These are phyloP conservation scores for Parazoanthus darwini DNA, from an alignment of 92 coral and sea anemone genomes.

Conservation along the genomic window DNA sequence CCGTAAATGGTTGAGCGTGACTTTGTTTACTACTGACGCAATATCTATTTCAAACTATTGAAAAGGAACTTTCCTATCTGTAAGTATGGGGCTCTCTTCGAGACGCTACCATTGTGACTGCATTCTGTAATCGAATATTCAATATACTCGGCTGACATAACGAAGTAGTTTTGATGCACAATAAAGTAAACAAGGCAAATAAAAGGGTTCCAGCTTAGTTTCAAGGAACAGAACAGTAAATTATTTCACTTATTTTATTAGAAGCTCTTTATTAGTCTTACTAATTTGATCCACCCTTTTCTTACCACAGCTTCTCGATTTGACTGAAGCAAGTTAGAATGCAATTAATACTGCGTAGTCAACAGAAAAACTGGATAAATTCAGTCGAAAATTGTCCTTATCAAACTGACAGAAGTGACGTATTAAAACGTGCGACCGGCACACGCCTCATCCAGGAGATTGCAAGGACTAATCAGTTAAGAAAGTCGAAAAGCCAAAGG, in stretches of 20 bases:
- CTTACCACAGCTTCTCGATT: too few relatives aligned
- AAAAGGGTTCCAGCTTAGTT: not conserved
- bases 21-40: constrained; percentile 4
- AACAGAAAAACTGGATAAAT: too few relatives aligned
- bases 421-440: too few relatives aligned
- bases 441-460: not conserved
- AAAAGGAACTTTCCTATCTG: not conserved
- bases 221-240: not conserved
- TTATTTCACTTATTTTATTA: not conserved
- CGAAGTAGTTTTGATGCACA: not conserved
- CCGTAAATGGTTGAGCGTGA: not conserved
- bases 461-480: not conserved
- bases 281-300: not conserved
- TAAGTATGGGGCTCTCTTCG: not conserved
- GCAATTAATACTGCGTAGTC: not conserved
- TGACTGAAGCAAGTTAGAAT: too few relatives aligned
- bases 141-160: not conserved
- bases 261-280: not conserved
- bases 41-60: not conserved
- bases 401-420: too few relatives aligned
- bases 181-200: not conserved
- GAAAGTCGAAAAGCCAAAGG: not conserved
- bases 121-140: not conserved
- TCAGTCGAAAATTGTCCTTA: too few relatives aligned
- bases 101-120: not conserved